Conservation (phyloP, 1,140 invertebrate species). For the Drosophila gunungcola region DNA sequence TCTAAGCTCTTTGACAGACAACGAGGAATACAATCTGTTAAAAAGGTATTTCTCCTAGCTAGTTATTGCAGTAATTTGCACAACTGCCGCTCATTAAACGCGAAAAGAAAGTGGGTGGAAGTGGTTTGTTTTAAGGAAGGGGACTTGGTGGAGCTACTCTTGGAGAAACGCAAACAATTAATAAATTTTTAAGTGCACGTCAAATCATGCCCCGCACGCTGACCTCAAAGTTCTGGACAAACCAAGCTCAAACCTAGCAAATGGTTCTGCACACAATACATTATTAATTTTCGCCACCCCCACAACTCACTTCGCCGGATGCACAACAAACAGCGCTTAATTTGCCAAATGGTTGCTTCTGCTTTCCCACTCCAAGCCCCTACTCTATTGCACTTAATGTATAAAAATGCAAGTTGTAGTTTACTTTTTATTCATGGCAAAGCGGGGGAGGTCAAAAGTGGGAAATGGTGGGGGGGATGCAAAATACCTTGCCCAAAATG, state of each 20-base stretch:
- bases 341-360: conserved; percentile 73
- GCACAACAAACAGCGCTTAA: conserved; percentile 80
- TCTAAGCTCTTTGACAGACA: background rate
- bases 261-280: conserved; percentile 77
- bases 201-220: conserved; percentile 64
- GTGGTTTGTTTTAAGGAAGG: background rate
- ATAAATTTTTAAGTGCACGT: conserved; percentile 78
- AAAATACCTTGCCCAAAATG: conserved; percentile 75
- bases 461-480: conserved; percentile 32
- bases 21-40: background rate
- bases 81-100: conserved; percentile 60
- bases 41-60: background rate
- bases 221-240: conserved; percentile 52
- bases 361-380: conserved; percentile 20
- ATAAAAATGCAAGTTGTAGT: conserved; percentile 60
- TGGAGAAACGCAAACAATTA: conserved; percentile 74
- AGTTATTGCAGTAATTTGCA: conserved; percentile 41
- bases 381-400: conserved; percentile 23
- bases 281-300: conserved; percentile 66
- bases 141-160: background rate
- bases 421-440: conserved; percentile 49
- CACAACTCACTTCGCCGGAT: conserved; percentile 8
- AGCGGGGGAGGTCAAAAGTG: conserved; percentile 1
- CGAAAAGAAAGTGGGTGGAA: conserved; percentile 6
- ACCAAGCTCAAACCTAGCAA: conserved; percentile 57